Base-by-base conservation (phyloP, 2,888 invertebrate genomes). In the Meta bourneti region DNA sequence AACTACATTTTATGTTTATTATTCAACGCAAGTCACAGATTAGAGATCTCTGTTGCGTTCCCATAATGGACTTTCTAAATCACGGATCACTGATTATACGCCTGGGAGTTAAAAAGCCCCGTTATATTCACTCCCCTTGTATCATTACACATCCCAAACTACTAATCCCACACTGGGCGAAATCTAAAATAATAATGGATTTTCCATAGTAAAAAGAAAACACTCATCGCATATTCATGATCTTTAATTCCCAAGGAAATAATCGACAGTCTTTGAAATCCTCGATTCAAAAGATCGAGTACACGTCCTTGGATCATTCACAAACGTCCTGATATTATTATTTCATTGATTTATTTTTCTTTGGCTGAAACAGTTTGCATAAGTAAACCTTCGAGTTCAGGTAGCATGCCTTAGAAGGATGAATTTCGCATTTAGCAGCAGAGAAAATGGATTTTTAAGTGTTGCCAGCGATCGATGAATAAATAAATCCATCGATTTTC, bases 231-330 rank as follows among this genome's bases (percentile, higher is more conserved):
- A 84, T 84, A 84, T 84, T 75, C 84, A 84, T 84, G 34, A 54
- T 48, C 11, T 19, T 11, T 61, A n/a, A 48, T 61, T 20, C 48
- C 34, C 75, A 7, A 16, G 75, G 34, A 74, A 20, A 54, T 84
- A 84, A 84, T 84, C 74, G 74, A 75, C 75, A 75, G n/a, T 84
- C 84, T 54, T 48, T 84, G 74, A 75, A 75, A 84, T 61, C 6
- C 5, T 9, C 16, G 61, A 61, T 61, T 16, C 7, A 61, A 61
- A 61, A 61, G 61, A 61, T 61, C 5, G 16, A 61, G 16, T 7
- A 61, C 5, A 61, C 8, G 61, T 2, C 34, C 34, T 34, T 4
- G 34, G 34, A 34, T 34, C 34, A 34, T 34, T 34, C 34, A 34
- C 34, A 34, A 34, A 34, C 34, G 34, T 34, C 8, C 8, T 5